Base-by-base conservation (phyloP, 2,888 invertebrate genomes). In the Gasteruption jaculator region DNA sequence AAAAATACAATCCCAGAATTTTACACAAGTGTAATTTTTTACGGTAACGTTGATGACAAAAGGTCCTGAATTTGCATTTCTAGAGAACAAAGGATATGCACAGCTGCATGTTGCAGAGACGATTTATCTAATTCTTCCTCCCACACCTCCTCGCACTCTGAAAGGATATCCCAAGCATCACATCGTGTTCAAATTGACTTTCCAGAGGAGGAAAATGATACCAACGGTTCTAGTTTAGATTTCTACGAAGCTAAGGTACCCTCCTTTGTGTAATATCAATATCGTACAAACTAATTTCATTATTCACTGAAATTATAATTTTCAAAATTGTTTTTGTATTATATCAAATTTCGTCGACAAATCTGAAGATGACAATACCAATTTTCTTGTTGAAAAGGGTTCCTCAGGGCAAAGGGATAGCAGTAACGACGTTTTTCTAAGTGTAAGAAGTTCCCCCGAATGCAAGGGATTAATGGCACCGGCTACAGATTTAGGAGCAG, bases 61-160 rank as follows among this genome's bases (percentile, higher is more conserved):
- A n/a, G n/a, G n/a, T n/a, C n/a, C n/a, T n/a, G n/a, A 36, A 26
- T 21, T 31, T 12, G 2, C 7, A 14, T 30, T 47, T 48, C 2
- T 51, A 70, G 70, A 49, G 70, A 68, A 44, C 63, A 65, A 38
- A 57, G 62, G 20, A 54, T 67, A 4, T 71, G 70, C 44, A 69
- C 63, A n/a, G 69, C 65, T 15, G 67, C 68, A n/a, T 71, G 70
- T 42, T 71, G 70, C 44, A 62, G 60, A 31, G 68, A 70, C 42
- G 66, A 70, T 27, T 48, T 59, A 5, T 70, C 70, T 6, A 64
- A 63, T 37, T 70, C 70, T 5, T 67, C 68, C 20, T 60, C 68
- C 5, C 60, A 53, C 11, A 53, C 59, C 5, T 66, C 69, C 5
- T 58, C 57, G n/a, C 63, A 60, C 42, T 68, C 66, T 2, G 58